phyloP scores from a whole-genome alignment of 2,113 vertebrate species.

The Oreochromis niloticus region DNA sequence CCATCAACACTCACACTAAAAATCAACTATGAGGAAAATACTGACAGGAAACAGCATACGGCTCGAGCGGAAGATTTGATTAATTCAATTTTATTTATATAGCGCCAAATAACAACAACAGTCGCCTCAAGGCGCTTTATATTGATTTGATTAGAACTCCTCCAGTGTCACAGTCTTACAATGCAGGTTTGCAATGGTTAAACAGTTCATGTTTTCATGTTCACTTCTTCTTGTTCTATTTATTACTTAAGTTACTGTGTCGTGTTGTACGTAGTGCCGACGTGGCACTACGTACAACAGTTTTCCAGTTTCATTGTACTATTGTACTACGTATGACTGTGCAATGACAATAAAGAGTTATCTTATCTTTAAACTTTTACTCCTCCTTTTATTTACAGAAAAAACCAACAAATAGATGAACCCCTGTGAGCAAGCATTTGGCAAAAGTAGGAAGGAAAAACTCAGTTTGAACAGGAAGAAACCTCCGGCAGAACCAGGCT shows the following conservation, averaged over 20 bases:
- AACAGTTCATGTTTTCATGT: not conserved
- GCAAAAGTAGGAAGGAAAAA: not conserved
- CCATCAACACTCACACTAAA: not conserved
- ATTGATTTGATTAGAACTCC: not conserved
- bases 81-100: not conserved
- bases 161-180: not conserved
- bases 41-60: not conserved
- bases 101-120: too few relatives aligned
- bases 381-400: not conserved
- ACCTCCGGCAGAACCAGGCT: fast-evolving
- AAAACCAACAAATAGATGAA: not conserved
- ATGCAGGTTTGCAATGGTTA: not conserved
- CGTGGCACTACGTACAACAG: not conserved
- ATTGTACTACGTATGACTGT: not conserved
- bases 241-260: not conserved
- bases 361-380: not conserved
- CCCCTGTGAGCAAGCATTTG: not conserved
- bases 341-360: not conserved
- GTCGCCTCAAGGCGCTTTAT: too few relatives aligned
- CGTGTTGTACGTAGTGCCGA: not conserved
- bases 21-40: not conserved
- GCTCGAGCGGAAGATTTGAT: not conserved
- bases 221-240: not conserved
- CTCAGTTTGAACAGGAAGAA: not conserved
- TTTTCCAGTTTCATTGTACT: not conserved